Percentiles rank a stretch among this genome's conserved stretches.
phyloP scores from a whole-genome alignment of 2,888 invertebrate genomes.

The Cataglyphis rosenhaueri region DNA sequence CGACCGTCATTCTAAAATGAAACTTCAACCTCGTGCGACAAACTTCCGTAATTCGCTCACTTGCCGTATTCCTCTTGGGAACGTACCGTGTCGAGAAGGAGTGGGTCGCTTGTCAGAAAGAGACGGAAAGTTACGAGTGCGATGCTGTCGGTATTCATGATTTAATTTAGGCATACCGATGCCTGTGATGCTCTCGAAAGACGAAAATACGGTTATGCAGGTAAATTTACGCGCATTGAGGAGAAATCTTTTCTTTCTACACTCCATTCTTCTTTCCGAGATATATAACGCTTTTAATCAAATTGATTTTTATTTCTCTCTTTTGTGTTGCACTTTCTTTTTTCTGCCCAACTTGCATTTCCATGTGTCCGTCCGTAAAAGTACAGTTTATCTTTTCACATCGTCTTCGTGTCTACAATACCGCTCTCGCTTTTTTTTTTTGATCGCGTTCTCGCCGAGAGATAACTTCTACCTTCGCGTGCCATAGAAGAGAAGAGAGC shows the following conservation, averaged over 20 bases:
- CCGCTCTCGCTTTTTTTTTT: neutral
- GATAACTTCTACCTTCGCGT: slow-evolving; percentile 11
- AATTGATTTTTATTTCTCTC: neutral
- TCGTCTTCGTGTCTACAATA: neutral
- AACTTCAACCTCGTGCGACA: slow-evolving; percentile 63
- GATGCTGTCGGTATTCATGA: slow-evolving; percentile 59
- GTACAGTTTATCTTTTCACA: slow-evolving; percentile 16
- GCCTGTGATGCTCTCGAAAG: neutral
- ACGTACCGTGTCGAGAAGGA: slow-evolving; percentile 44
- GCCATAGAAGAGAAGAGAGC: neutral
- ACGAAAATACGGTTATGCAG: slow-evolving; percentile 20
- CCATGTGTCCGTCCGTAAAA: slow-evolving; percentile 19
- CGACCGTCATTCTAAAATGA: slow-evolving; percentile 61
- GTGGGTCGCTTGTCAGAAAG: slow-evolving; percentile 48
- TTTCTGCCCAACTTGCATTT: neutral
- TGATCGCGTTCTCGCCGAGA: neutral
- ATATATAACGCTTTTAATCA: slow-evolving; percentile 9
- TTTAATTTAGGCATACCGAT: slow-evolving; percentile 69
- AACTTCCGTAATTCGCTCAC: slow-evolving; percentile 78
- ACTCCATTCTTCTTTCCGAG: neutral
- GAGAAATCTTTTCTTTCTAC: neutral
- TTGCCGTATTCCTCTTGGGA: slow-evolving; percentile 68
- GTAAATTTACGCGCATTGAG: neutral
- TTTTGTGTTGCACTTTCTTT: neutral
- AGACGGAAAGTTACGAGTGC: slow-evolving; percentile 55